Evolutionary conservation across 2,888 invertebrate species (phyloP).

Genomic region (Desoria tigrina): DNA sequence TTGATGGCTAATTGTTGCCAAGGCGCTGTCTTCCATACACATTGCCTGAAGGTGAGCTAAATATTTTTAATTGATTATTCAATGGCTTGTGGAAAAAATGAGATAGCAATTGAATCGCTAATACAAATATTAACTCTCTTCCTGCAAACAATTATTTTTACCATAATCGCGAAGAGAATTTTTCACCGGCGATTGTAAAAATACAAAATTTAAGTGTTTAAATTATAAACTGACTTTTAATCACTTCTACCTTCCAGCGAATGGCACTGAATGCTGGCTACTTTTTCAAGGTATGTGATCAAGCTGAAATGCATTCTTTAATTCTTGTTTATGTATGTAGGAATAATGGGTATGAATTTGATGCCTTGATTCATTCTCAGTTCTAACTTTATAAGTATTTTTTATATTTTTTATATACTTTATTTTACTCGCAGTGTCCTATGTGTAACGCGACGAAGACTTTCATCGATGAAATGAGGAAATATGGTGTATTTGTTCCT

Average conservation of each 20-base stretch:
- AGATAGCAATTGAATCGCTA: too few species aligned
- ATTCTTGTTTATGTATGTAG: too few species aligned
- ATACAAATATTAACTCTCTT: too few species aligned
- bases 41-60: conserved; percentile 72
- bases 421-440: conserved; percentile 63
- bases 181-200: neutral
- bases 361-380: too few species aligned
- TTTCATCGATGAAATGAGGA: conserved; percentile 66
- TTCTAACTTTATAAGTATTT: too few species aligned
- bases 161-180: neutral
- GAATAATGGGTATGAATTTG: too few species aligned
- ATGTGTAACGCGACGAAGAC: conserved; percentile 71
- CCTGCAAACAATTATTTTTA: conserved; percentile 1
- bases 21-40: conserved; percentile 74
- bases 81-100: too few species aligned
- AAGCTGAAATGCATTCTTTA: too few species aligned
- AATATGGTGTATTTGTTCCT: conserved; percentile 76
- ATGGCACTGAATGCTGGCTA: conserved; percentile 77
- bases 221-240: conserved; percentile 7
- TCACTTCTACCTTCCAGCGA: conserved; percentile 61
- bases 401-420: too few species aligned
- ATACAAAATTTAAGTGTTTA: conserved; percentile 13
- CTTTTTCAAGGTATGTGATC: conserved; percentile 65
- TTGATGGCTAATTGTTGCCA: conserved; percentile 69
- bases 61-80: too few species aligned